These are phyloP conservation scores for Chaetorhynchus papuensis DNA, from an alignment of 2,113 vertebrate genomes.

Conservation along the genomic window DNA sequence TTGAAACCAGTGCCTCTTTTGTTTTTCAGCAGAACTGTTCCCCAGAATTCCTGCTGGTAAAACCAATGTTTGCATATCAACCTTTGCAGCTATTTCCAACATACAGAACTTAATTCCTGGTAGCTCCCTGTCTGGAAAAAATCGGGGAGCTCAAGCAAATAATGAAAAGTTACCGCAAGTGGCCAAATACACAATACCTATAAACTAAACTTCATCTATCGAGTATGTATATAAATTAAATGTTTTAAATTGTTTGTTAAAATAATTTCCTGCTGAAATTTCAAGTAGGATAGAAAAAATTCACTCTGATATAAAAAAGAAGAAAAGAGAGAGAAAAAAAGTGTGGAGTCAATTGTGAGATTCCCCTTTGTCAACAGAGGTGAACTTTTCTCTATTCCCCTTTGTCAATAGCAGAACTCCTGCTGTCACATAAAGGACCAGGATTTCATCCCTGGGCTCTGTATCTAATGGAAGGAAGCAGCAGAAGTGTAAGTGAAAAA, in stretches of 20 bases:
- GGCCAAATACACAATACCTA: neutral
- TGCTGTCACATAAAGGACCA: neutral
- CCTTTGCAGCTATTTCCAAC: neutral
- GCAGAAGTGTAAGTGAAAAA: neutral
- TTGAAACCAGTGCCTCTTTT: neutral
- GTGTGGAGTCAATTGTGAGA: neutral
- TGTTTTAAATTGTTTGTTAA: neutral
- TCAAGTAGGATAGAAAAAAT: neutral
- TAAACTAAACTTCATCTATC: neutral
- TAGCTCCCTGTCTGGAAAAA: neutral
- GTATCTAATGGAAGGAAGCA: neutral
- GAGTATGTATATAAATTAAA: neutral
- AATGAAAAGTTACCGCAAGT: neutral
- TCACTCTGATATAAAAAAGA: neutral
- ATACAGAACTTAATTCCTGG: neutral
- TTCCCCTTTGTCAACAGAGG: neutral
- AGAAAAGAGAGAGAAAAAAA: accelerated
- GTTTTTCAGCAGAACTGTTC: neutral
- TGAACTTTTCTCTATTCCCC: neutral
- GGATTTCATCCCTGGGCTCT: neutral
- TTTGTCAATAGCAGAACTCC: neutral
- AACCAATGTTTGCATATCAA: neutral
- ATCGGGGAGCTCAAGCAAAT: neutral
- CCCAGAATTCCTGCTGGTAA: neutral
- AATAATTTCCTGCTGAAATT: neutral